phyloP scores from a whole-genome alignment of 2,797 vertebrate species.

The Varecia variegata region DNA sequence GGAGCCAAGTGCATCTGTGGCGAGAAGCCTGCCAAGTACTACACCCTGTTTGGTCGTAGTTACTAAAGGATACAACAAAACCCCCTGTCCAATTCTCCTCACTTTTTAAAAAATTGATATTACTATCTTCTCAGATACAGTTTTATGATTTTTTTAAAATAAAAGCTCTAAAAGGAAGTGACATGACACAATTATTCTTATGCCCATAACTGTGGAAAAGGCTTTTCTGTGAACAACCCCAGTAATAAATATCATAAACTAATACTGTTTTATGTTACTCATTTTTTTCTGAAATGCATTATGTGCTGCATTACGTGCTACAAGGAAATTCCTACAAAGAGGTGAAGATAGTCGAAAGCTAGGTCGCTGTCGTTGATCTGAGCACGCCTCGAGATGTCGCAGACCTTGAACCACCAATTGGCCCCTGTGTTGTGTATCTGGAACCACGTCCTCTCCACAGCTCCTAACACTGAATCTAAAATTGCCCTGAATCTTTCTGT shows the following conservation, averaged over 20 bases:
- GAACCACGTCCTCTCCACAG: background rate
- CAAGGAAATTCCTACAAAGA: background rate
- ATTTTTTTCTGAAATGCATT: background rate
- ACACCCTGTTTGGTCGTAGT: conserved; percentile 97
- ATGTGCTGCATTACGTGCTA: background rate
- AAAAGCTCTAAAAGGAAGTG: conserved; percentile 74
- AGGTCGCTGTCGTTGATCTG: background rate
- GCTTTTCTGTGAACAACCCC: conserved; percentile 85
- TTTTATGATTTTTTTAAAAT: conserved; percentile 85
- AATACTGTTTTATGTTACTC: background rate
- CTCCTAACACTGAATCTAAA: background rate
- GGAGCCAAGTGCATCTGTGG: conserved; percentile 91
- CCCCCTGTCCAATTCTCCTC: conserved; percentile 57
- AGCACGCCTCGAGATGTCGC: background rate
- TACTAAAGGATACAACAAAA: conserved; percentile 87
- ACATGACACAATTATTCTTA: conserved; percentile 72
- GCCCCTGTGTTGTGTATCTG: background rate
- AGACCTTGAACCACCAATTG: background rate
- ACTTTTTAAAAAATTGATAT: conserved; percentile 79
- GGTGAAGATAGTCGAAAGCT: background rate
- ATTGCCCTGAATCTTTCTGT: background rate
- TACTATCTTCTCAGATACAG: conserved; percentile 73
- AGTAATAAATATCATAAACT: conserved; percentile 85
- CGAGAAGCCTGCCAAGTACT: conserved; percentile 93
- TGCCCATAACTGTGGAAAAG: conserved; percentile 76